These are phyloP conservation scores for Anoplopoma fimbria DNA, from an alignment of 2,113 vertebrate species.

Conservation along the genomic window DNA sequence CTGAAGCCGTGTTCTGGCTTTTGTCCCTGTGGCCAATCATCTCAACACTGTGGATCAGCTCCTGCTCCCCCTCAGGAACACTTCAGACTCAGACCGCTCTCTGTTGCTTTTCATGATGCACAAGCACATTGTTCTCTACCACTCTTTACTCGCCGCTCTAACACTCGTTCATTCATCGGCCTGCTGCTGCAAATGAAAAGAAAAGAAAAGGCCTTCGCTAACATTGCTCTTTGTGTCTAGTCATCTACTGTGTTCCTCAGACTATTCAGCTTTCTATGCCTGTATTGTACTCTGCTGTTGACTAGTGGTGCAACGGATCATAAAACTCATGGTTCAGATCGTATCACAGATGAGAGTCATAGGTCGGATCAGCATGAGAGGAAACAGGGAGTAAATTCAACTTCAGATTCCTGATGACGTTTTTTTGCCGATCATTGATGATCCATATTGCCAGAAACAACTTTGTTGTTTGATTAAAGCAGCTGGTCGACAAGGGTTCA, in stretches of 20 bases:
- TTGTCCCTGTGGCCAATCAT: slow-evolving; percentile 49
- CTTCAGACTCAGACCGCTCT: slow-evolving; percentile 14
- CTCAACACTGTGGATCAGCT: slow-evolving; percentile 32
- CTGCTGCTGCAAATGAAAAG: not conserved
- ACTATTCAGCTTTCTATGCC: not conserved
- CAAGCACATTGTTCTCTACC: slow-evolving; percentile 21
- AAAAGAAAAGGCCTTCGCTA: not conserved
- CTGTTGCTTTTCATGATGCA: slow-evolving; percentile 27
- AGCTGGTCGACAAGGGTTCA: too few species aligned
- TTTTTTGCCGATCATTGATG: too few species aligned
- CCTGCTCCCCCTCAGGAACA: slow-evolving; percentile 26
- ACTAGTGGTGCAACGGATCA: not conserved
- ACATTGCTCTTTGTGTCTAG: not conserved
- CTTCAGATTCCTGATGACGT: not conserved
- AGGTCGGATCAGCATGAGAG: not conserved
- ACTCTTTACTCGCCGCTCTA: not conserved
- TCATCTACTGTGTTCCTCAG: not conserved
- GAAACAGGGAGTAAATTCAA: not conserved
- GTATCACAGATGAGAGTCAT: not conserved
- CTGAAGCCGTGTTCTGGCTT: slow-evolving; percentile 48
- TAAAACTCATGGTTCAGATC: not conserved
- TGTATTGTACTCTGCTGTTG: not conserved
- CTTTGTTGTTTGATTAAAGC: too few species aligned
- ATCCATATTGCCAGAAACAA: too few species aligned
- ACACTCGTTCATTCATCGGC: not conserved